Base-by-base conservation (phyloP, 1,140 invertebrate genomes). In the Leptinotarsa undecemlineata region DNA sequence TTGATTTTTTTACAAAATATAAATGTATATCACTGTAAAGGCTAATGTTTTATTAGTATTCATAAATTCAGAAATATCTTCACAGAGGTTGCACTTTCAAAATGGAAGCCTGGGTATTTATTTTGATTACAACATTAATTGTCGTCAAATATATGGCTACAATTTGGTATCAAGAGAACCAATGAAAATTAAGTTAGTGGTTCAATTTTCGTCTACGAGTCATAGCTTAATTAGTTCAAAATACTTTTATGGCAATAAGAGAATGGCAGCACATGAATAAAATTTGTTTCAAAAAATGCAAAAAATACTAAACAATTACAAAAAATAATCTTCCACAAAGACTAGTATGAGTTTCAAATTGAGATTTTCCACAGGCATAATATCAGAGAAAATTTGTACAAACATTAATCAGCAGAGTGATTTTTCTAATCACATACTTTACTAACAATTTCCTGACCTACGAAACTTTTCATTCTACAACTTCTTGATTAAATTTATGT, bases 291-390 rank as follows among this genome's bases (percentile, higher is more conserved):
- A 42, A 66, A 76, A 70, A 76, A 76, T 73, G 71, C 66, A 76
- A 76, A 68, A 76, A 77, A 73, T 60, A 48, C 62, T 73, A 73
- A 72, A 73, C 15, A 72, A 23, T 71, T 51, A 71, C 19, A 73
- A 69, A 77, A 77, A 74, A 77, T 71, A 61, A 76, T 73, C 71
- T 72, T 76, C 57, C 75, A 63, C n/a, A n/a, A 67, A 77, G 76
- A 77, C 76, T 77, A 77, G 76, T 74, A 77, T 69, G 51, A 63
- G 74, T 77, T 76, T 68, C 73, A 74, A 72, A 73, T 21, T 77
- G 76, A 77, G 76, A 77, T 77, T 74, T 72, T 72, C 62, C 57
- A 23, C 33, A 60, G 48, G 69, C 57, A 64, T 72, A 72, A 72
- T 72, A 72, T 72, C 71, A 72, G 71, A 72, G 60, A 72, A 48